A percentile compares a stretch with the other conserved stretches of the same genome.
Conservation (phyloP, 2,888 invertebrate genomes). For the Neoitamus cyanurus region DNA sequence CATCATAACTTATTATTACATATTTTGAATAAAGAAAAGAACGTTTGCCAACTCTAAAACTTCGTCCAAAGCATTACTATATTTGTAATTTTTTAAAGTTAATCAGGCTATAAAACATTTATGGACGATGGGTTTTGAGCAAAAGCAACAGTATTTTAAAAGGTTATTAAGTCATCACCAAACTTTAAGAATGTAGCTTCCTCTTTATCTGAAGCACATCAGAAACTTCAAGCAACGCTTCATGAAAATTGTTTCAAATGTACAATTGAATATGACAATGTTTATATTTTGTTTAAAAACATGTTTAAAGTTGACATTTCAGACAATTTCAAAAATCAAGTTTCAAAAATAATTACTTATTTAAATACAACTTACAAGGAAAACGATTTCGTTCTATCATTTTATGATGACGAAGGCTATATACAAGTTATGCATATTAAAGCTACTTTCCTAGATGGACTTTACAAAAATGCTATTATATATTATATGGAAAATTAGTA, state of each 20-base stretch:
- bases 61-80: conserved; percentile 52
- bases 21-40: conserved; percentile 38
- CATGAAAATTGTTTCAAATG: background rate
- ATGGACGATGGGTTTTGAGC: conserved; percentile 55
- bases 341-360: conserved; percentile 4
- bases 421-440: background rate
- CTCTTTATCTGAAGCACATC: conserved; percentile 2
- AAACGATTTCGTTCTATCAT: background rate
- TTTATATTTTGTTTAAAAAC: background rate
- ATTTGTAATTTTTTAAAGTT: conserved; percentile 48
- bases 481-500: conserved; percentile 13
- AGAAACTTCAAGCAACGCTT: conserved; percentile 12
- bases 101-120: conserved; percentile 46
- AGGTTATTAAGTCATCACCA: conserved; percentile 46
- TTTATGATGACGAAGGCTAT: too few relatives aligned
- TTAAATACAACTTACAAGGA: background rate
- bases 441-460: background rate
- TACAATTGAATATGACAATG: conserved; percentile 12
- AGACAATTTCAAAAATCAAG: background rate
- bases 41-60: conserved; percentile 41
- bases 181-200: conserved; percentile 53
- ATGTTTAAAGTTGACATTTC: conserved; percentile 22
- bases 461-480: background rate
- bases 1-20: too few relatives aligned
- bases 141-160: conserved; percentile 56